Percentiles rank a stretch among this genome's conserved stretches.
phyloP scores from a whole-genome alignment of 1,140 invertebrate species.

The Capitella teleta region DNA sequence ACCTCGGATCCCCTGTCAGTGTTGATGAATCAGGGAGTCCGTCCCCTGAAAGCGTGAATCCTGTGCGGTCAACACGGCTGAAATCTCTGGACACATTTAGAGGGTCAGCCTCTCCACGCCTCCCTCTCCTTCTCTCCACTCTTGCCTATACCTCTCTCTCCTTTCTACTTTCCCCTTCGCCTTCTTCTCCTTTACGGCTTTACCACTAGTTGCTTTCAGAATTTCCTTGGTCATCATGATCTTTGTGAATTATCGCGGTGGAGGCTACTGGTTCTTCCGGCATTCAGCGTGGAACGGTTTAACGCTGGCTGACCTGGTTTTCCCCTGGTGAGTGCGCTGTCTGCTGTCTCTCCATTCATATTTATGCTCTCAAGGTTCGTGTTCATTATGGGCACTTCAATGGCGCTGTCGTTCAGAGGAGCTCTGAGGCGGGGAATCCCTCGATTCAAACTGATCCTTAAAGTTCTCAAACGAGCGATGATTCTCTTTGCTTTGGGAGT shows the following conservation, averaged over 20 bases:
- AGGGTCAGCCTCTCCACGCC: no score
- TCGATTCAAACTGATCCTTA: slow-evolving; percentile 42
- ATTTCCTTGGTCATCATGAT: slow-evolving; percentile 54
- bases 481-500: slow-evolving; percentile 47
- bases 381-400: slow-evolving; percentile 89
- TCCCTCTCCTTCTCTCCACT: no score
- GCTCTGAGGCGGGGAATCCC: slow-evolving; percentile 58
- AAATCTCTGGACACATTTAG: no score
- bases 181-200: no score
- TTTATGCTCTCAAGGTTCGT: slow-evolving; percentile 55
- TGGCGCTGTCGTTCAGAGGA: slow-evolving; percentile 67
- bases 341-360: not conserved
- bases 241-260: slow-evolving; percentile 75
- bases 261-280: slow-evolving; percentile 74
- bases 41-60: no score
- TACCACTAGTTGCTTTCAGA: no score
- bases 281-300: slow-evolving; percentile 90
- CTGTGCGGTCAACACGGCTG: no score
- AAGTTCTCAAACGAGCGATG: slow-evolving; percentile 51
- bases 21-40: no score
- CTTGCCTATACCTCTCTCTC: no score
- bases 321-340: slow-evolving; percentile 68
- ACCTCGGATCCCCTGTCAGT: no score
- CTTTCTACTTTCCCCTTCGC: no score
- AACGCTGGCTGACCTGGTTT: slow-evolving; percentile 80